phyloP scores from a whole-genome alignment of 1,140 invertebrate species.

The Colletes latitarsis region DNA sequence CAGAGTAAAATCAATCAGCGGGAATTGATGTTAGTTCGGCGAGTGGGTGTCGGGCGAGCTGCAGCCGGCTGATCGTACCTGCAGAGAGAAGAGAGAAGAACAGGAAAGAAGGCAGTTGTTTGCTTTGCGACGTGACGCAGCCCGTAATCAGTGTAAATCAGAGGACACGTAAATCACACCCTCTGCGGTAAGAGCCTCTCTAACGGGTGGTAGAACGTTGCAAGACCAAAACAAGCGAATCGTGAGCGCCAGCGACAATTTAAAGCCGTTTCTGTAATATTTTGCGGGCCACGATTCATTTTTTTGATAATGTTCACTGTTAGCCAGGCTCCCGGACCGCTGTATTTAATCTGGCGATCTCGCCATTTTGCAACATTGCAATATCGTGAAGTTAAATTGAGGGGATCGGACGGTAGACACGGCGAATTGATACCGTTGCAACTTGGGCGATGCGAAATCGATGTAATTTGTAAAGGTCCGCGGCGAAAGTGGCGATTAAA shows the following conservation, averaged over 20 bases:
- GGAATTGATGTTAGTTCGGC: conserved; percentile 73
- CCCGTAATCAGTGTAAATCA: conserved; percentile 82
- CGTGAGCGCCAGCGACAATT: background rate
- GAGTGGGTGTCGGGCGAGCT: conserved; percentile 67
- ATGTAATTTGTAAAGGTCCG: background rate
- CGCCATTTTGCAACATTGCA: background rate
- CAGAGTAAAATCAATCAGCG: conserved; percentile 79
- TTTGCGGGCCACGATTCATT: background rate
- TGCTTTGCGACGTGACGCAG: conserved; percentile 77
- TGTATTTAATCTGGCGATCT: background rate
- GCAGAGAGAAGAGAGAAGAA: conserved; percentile 34
- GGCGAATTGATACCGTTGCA: background rate
- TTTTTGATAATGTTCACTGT: background rate
- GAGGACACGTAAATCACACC: conserved; percentile 81
- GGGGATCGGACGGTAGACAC: too few species aligned
- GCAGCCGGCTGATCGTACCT: conserved; percentile 43
- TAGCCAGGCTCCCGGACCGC: background rate
- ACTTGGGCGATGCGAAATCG: background rate
- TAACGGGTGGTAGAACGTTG: conserved; percentile 70
- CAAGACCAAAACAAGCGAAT: conserved; percentile 22
- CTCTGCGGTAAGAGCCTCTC: conserved; percentile 73
- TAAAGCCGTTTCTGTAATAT: conserved; percentile 18
- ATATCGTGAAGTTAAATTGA: too few species aligned
- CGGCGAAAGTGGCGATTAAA: background rate
- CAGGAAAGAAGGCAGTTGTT: conserved; percentile 67